phyloP scores from a whole-genome alignment of 2,888 invertebrate genomes.

The Tachina lurida region DNA sequence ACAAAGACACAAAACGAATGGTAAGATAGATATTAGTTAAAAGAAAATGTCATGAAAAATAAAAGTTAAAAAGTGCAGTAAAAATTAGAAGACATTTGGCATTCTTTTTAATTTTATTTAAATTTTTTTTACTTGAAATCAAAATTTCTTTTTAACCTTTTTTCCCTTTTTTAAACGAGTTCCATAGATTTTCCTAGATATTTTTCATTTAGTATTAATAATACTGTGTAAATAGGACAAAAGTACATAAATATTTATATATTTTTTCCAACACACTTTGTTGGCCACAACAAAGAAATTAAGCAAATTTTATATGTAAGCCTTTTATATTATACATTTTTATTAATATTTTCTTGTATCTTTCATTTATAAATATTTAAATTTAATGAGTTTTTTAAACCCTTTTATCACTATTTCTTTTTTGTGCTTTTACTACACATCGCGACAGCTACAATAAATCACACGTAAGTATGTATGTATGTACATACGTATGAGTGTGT shows the following conservation, averaged over 20 bases:
- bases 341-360: neutral
- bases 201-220: too few relatives aligned
- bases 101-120: neutral
- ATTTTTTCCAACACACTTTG: neutral
- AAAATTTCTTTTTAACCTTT: too few relatives aligned
- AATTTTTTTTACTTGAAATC: too few relatives aligned
- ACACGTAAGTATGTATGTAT: neutral
- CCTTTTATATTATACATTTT: neutral
- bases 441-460: neutral
- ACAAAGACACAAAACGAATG: neutral
- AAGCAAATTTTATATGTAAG: neutral
- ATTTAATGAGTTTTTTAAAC: slow-evolving; percentile 46
- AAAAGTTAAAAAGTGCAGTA: neutral
- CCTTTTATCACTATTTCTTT: neutral
- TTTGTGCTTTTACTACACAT: neutral
- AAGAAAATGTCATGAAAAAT: slow-evolving; percentile 13
- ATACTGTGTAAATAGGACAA: neutral
- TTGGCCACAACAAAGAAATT: neutral
- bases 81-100: neutral
- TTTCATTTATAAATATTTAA: slow-evolving; percentile 32
- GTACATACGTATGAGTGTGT: neutral
- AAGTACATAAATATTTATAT: neutral
- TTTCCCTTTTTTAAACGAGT: too few relatives aligned
- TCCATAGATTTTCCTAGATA: too few relatives aligned
- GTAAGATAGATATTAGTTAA: slow-evolving; percentile 12